phyloP scores from a whole-genome alignment of 2,888 invertebrate species.

The Dicyrtoma fusca region DNA sequence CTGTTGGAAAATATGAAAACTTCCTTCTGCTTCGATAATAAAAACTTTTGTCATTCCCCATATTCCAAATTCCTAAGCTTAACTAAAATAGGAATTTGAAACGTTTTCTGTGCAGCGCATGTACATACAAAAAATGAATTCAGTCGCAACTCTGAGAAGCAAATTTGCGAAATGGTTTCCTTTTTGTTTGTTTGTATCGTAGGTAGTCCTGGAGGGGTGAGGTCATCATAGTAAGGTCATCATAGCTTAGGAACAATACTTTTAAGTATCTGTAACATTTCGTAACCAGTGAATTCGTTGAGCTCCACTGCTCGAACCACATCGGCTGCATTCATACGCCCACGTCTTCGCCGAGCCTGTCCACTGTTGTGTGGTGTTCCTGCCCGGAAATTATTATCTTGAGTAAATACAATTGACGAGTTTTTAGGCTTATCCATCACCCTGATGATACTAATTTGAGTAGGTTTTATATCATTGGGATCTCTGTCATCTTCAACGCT shows the following conservation, averaged over 20 bases:
- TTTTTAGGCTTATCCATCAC: conserved; percentile 31
- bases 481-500: conserved; percentile 6
- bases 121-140: no score
- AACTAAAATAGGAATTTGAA: no score
- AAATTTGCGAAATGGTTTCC: no score
- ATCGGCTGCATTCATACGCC: conserved; percentile 45
- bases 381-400: conserved; percentile 12
- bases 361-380: neutral
- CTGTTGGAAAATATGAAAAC: no score
- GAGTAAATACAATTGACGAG: conserved; percentile 14
- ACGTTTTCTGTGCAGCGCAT: no score
- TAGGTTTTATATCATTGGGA: conserved; percentile 14
- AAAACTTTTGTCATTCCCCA: no score
- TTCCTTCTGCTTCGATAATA: no score
- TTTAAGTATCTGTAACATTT: conserved; percentile 50
- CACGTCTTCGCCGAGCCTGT: conserved; percentile 18
- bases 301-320: conserved; percentile 47
- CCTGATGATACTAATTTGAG: conserved; percentile 35
- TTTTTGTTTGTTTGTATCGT: no score
- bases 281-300: conserved; percentile 50
- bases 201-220: no score
- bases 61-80: no score
- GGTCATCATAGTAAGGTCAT: neutral
- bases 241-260: conserved; percentile 46
- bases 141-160: no score